Conservation (phyloP, 2,888 invertebrate species). For the Nemoura dubitans region DNA sequence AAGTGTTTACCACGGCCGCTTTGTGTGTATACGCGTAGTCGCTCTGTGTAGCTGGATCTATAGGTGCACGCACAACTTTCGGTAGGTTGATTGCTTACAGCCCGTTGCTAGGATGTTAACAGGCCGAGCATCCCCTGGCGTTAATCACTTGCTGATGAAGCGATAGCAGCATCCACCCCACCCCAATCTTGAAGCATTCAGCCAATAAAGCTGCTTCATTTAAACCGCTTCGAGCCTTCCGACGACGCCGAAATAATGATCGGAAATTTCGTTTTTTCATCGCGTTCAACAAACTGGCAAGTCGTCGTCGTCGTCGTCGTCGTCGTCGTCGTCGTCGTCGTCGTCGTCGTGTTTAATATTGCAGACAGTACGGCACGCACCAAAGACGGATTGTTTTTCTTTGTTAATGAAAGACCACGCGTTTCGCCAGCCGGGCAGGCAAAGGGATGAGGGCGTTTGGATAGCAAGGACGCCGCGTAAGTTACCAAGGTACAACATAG, state of each 20-base stretch:
- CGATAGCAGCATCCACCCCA: not conserved
- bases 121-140: not conserved
- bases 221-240: too few species aligned
- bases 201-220: not conserved
- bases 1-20: conserved; percentile 3
- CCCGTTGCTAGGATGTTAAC: too few species aligned
- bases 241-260: not conserved
- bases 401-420: not conserved
- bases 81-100: too few species aligned
- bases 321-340: not conserved
- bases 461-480: too few species aligned
- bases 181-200: too few species aligned
- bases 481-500: too few species aligned
- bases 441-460: not conserved
- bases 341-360: not conserved
- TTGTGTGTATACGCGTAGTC: not conserved
- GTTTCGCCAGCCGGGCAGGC: not conserved
- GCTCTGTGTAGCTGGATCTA: too few species aligned
- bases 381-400: not conserved
- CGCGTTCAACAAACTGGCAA: too few species aligned
- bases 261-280: not conserved
- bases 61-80: too few species aligned
- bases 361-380: not conserved
- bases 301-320: not conserved
- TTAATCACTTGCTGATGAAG: not conserved